Evolutionary conservation across 2,888 invertebrate species (phyloP), one percentile per base, ranked within the genome.

Genomic region (Ceramica pisi): DNA sequence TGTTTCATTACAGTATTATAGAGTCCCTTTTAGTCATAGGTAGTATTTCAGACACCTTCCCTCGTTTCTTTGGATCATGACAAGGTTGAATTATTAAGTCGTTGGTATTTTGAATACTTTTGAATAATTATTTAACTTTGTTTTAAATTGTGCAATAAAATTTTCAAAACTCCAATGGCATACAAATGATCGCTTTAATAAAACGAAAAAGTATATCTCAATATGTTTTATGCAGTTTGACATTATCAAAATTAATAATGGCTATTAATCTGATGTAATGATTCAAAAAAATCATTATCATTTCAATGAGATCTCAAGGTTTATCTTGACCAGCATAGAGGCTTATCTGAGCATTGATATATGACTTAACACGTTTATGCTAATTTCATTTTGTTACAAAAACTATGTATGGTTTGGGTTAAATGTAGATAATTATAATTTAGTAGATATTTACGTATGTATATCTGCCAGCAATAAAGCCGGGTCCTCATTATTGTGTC

Each of bases 301-400:
- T 50, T 50, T 44, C 10, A 44, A 26, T 56, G n/a, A 44, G 26
- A 21, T 57, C 48, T 50, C 78, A 72, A 70, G 78, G 70, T 56
- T 50, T 16, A 1, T n/a, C 12, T 50, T 44, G 23, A 31, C 16
- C 44, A 14, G 14, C 14, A 38, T 35, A 19, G 21, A 19, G 4
- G 12, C 16, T 72, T 48, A 71, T 71, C 78, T 69, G 12, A 26
- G 6, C 12, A 14, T 50, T 44, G 48, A 50, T 69, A 26, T 38
- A 71, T 50, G 12, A 21, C n/a, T 48, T 19, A 41, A 31, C 41
- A 0, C 23, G 7, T 19, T 9, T 35, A 77, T 56, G 55, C 1
- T 14, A 77, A 44, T 69, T 35, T 44, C 35, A 12, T 56, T 56
- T 41, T 38, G 53, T 67, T 31, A 71, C 10, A 2, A 1, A 48